A percentile compares a stretch with the other conserved stretches of the same genome.
Conservation (phyloP, 2,888 invertebrate species). For the Pherbina coryleti region DNA sequence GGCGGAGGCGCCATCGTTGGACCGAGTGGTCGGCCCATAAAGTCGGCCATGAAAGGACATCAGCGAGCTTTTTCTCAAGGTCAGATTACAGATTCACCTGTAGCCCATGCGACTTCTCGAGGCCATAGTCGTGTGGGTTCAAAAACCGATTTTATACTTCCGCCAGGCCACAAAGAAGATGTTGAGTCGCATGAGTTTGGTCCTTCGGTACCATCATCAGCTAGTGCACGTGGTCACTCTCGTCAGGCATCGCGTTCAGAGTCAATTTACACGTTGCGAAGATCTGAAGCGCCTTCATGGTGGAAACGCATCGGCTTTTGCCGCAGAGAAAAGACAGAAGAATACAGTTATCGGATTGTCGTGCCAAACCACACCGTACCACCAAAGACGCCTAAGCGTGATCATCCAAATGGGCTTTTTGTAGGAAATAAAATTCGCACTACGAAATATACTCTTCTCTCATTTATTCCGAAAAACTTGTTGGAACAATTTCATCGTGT, state of each 20-base stretch:
- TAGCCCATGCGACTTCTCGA: slow-evolving; percentile 63
- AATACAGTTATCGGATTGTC: slow-evolving; percentile 76
- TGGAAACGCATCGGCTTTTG: slow-evolving; percentile 79
- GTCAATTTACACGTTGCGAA: slow-evolving; percentile 88
- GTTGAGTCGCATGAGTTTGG: slow-evolving; percentile 75
- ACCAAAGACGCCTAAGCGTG: slow-evolving; percentile 81
- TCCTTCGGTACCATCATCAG: slow-evolving; percentile 69
- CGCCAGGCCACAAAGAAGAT: slow-evolving; percentile 85
- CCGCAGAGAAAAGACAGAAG: slow-evolving; percentile 76
- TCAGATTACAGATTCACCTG: slow-evolving; percentile 78
- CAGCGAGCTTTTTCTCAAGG: slow-evolving; percentile 90
- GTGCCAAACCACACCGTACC: slow-evolving; percentile 90
- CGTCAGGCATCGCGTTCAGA: slow-evolving; percentile 91
- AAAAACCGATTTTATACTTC: slow-evolving; percentile 89
- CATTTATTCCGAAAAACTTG: slow-evolving; percentile 95
- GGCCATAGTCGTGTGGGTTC: slow-evolving; percentile 87
- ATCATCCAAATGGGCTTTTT: slow-evolving; percentile 86
- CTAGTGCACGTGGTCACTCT: slow-evolving; percentile 77
- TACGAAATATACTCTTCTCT: slow-evolving; percentile 93
- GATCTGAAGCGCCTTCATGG: slow-evolving; percentile 78
- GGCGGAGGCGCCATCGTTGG: slow-evolving; percentile 75
- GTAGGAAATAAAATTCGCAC: slow-evolving; percentile 90
- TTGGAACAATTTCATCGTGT: slow-evolving; percentile 98
- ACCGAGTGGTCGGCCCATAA: slow-evolving; percentile 76
- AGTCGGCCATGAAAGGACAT: slow-evolving; percentile 80